Percentiles rank a stretch among this genome's conserved stretches.
Evolutionary conservation across 2,113 vertebrate species (phyloP).

Genomic region (Azemiops feae): DNA sequence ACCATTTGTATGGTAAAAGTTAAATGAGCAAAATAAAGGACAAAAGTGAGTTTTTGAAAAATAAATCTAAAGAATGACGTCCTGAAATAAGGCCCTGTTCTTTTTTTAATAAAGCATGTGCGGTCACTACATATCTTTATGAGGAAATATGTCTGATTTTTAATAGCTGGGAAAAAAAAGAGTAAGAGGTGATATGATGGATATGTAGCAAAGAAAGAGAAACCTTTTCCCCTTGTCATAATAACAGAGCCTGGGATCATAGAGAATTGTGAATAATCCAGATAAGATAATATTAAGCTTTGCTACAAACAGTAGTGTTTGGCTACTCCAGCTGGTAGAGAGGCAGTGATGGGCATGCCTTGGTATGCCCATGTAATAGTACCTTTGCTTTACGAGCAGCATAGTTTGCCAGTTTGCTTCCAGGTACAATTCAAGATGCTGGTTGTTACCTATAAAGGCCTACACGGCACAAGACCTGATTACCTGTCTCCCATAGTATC

Average conservation of each 20-base stretch:
- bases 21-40: background rate
- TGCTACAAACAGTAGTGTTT: background rate
- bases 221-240: too few relatives aligned
- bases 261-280: background rate
- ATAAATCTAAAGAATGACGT: background rate
- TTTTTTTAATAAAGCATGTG: background rate
- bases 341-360: background rate
- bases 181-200: too few relatives aligned
- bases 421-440: background rate
- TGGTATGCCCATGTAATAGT: background rate
- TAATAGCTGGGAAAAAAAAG: background rate
- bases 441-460: background rate
- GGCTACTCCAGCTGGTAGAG: background rate
- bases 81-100: background rate
- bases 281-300: background rate
- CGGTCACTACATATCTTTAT: background rate
- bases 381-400: background rate
- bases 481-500: background rate
- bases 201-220: too few relatives aligned
- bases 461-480: background rate
- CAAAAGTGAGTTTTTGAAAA: background rate
- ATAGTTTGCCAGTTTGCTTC: background rate
- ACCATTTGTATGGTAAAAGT: background rate
- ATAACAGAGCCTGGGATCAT: background rate
- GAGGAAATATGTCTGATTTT: background rate